phyloP scores from a whole-genome alignment of 2,888 invertebrate species.

The Agrochola lychnidis region DNA sequence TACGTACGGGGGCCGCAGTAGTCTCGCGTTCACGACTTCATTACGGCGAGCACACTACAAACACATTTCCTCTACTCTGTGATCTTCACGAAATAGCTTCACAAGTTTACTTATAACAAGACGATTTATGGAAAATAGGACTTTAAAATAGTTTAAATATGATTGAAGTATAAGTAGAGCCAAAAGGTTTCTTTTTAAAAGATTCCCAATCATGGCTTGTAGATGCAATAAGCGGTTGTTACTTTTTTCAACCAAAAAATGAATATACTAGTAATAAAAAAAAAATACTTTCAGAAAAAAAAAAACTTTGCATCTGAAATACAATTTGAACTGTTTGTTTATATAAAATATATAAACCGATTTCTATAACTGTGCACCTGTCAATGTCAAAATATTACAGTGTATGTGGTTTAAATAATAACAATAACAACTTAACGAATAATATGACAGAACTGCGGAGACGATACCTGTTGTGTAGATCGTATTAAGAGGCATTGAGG shows the following conservation, averaged over 20 bases:
- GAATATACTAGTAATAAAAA: too few relatives aligned
- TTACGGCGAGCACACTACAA: conserved; percentile 59
- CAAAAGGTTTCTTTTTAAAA: not conserved
- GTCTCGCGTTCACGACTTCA: conserved; percentile 62
- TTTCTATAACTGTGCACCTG: too few relatives aligned
- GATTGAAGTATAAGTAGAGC: not conserved
- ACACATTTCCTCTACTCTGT: conserved; percentile 49
- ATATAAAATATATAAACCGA: too few relatives aligned
- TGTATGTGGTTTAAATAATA: too few relatives aligned
- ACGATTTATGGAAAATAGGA: conserved; percentile 6
- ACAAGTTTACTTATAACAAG: not conserved
- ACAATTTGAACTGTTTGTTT: too few relatives aligned
- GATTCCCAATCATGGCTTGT: too few relatives aligned
- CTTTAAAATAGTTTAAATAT: not conserved
- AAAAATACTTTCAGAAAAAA: not conserved
- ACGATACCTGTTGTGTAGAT: too few relatives aligned
- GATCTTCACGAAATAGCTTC: conserved; percentile 39
- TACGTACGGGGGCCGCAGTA: conserved; percentile 55
- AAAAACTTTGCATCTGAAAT: too few relatives aligned
- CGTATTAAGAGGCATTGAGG: too few relatives aligned
- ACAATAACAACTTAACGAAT: too few relatives aligned
- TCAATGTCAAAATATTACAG: too few relatives aligned
- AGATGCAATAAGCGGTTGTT: not conserved
- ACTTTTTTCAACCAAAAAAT: not conserved
- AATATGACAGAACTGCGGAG: too few relatives aligned